These are phyloP conservation scores for Sanderia malayensis DNA, from an alignment of 30 jellyfish, hydroid and myxozoan species.

Conservation along the genomic window DNA sequence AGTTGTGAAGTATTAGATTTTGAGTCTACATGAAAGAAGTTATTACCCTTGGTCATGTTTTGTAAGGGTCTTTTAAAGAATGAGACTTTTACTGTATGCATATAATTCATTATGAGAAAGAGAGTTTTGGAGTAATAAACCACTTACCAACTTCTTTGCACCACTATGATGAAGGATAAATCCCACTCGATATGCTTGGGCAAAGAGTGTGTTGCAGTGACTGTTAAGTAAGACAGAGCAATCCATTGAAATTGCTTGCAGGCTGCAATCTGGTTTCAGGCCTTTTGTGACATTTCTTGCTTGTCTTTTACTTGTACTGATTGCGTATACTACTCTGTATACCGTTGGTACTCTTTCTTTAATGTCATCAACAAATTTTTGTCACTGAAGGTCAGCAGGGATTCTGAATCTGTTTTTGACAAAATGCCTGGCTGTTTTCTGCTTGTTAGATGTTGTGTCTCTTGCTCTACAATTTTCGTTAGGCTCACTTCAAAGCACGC, in stretches of 20 bases:
- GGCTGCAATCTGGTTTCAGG: constrained; percentile 19
- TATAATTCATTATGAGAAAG: constrained; percentile 3
- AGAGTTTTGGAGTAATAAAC: background rate
- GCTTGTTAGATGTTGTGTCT: constrained; percentile 24
- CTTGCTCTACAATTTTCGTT: constrained; percentile 16
- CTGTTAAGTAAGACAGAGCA: constrained; percentile 12
- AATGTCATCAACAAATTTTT: constrained; percentile 10
- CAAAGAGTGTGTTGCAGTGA: constrained; percentile 7
- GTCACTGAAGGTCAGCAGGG: constrained; percentile 21
- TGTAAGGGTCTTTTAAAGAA: background rate
- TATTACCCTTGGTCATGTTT: background rate
- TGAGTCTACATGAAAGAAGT: background rate
- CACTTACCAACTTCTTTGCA: constrained; percentile 6
- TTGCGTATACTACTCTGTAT: background rate
- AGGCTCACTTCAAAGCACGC: constrained; percentile 19
- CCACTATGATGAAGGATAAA: constrained; percentile 24
- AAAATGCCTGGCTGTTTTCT: constrained; percentile 12
- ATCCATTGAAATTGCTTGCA: constrained; percentile 15
- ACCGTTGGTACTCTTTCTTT: constrained; percentile 20
- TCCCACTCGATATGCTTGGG: constrained; percentile 22
- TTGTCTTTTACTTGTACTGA: constrained; percentile 16
- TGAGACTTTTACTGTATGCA: background rate
- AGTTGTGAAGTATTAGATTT: background rate
- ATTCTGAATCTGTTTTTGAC: constrained; percentile 24
- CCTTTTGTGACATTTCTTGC: constrained; percentile 28